Conservation (phyloP, 2,113 vertebrate species). For the Calidris pugnax region DNA sequence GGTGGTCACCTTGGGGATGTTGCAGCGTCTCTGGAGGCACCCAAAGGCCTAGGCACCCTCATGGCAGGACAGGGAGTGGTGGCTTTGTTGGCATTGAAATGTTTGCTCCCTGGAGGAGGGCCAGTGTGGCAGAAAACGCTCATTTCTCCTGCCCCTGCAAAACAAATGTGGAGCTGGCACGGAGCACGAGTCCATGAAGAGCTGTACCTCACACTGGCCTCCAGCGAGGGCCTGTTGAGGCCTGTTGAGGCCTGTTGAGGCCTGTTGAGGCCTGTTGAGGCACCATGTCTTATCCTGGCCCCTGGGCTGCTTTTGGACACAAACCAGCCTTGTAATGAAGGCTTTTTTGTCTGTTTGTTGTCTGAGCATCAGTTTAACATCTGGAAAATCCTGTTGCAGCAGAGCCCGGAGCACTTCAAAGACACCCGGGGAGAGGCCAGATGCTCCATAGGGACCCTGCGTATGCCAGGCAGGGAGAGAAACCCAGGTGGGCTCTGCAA, state of each 20-base stretch:
- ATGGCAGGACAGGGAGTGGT: background rate
- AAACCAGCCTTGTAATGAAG: conserved; percentile 12
- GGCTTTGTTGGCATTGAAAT: background rate
- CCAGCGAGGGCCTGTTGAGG: background rate
- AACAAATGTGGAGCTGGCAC: background rate
- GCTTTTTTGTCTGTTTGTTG: background rate
- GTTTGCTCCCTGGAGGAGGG: background rate
- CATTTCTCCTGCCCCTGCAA: background rate
- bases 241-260: too few species aligned
- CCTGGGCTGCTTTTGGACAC: background rate
- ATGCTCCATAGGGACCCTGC: background rate
- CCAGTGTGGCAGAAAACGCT: background rate
- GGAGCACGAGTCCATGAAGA: background rate
- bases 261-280: background rate
- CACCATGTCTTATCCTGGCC: background rate
- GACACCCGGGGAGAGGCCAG: background rate
- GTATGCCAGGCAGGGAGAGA: background rate
- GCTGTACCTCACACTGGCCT: background rate
- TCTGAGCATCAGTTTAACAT: background rate
- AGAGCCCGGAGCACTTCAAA: background rate
- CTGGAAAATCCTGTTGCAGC: conserved; percentile 18
- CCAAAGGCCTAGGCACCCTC: background rate
- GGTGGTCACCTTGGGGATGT: background rate
- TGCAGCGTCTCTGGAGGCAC: background rate
- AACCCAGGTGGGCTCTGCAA: accelerated